Base-by-base conservation (phyloP, 2,888 invertebrate genomes). In the Drosophila barbarae region DNA sequence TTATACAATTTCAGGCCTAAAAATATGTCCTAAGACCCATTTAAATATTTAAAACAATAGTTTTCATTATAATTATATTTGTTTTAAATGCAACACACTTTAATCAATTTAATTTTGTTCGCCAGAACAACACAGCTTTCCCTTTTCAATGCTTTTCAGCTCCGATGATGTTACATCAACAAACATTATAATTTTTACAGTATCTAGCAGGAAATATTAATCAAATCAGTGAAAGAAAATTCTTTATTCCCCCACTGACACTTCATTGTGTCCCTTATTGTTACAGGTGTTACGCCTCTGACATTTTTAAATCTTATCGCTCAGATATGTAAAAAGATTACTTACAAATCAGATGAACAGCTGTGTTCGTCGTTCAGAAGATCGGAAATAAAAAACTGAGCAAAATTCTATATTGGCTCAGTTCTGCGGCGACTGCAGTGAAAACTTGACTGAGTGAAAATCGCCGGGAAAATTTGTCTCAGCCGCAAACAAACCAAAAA, bases 331-430 rank as follows among this genome's bases (percentile, higher is more conserved):
- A 7, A 32, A 28, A 23, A 42, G 51, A 44, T 46, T 39, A 32
- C 28, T 21, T 41, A n/a, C 38, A 44, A 38, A 39, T 23, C 26
- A 42, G 23, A 10, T 15, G 28, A 38, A 46, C 53, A 61, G 53
- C 36, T 49, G 56, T 32, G 30, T 32, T 46, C 13, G 46, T 47
- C 30, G 30, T 42, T 34, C 9, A 38, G 36, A 26, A 61, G 54
- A 47, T 58, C 55, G 6, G 28, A 44, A 60, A 51, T 65, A 60
- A 70, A 51, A 39, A 65, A 76, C 44, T 54, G 39, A 63, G 61
- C 47, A 51, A 69, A 66, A 60, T 32, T 53, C 63, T 32, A 68
- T 47, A 55, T 53, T 59, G 23, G 56, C 57, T 79, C 71, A 78
- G 78, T 78, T 63, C 75, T 66, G 61, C 49, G 42, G 64, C 34